Evolutionary conservation across 2,113 vertebrate species (phyloP).

Genomic region (Cyrtonyx montezumae): DNA sequence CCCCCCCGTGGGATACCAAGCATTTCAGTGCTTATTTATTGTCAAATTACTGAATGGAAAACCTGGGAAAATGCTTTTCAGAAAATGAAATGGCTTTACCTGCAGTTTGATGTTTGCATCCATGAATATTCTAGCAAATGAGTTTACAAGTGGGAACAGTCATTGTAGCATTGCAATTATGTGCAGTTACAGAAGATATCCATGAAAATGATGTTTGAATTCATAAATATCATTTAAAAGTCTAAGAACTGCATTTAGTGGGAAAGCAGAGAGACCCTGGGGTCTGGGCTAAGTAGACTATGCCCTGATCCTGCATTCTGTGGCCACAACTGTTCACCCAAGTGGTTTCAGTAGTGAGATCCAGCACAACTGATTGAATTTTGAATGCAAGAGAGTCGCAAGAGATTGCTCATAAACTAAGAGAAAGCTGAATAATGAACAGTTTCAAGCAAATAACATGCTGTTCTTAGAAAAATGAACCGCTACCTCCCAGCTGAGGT

Average conservation of each 20-base stretch:
- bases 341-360: neutral
- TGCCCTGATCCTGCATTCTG: neutral
- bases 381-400: neutral
- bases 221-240: neutral
- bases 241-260: neutral
- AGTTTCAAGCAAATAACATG: neutral
- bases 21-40: neutral
- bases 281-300: neutral
- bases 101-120: neutral
- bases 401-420: neutral
- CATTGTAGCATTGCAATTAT: neutral
- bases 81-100: neutral
- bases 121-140: neutral
- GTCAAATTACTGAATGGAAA: neutral
- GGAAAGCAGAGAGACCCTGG: neutral
- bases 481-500: neutral
- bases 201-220: neutral
- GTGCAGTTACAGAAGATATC: neutral
- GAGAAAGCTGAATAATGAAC: neutral
- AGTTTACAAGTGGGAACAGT: neutral
- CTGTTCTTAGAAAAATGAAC: neutral
- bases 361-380: constrained; percentile 1
- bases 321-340: neutral
- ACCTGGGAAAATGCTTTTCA: neutral
- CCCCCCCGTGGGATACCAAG: neutral